Evolutionary conservation across 2,888 invertebrate species (phyloP).

Genomic region (Pherbina coryleti): DNA sequence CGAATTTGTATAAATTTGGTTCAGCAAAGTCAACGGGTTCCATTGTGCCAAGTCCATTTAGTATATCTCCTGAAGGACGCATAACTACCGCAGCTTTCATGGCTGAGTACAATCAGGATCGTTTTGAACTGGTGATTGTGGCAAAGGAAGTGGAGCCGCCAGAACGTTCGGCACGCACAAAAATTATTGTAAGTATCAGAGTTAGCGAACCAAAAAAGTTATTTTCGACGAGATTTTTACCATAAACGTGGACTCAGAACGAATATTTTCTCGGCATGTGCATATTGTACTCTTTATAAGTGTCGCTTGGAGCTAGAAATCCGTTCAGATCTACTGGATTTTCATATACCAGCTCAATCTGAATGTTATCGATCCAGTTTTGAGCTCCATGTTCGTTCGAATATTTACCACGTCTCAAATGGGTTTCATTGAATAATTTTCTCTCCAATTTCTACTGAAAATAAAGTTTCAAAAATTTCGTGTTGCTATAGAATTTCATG

Average conservation of each 20-base stretch:
- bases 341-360: too few species aligned
- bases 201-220: too few species aligned
- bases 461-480: too few species aligned
- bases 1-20: slow-evolving; percentile 84
- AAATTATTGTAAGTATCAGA: slow-evolving; percentile 78
- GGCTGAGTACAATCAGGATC: slow-evolving; percentile 90
- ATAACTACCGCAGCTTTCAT: slow-evolving; percentile 81
- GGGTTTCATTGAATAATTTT: too few species aligned
- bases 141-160: slow-evolving; percentile 87
- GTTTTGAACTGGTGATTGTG: slow-evolving; percentile 86
- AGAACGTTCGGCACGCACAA: slow-evolving; percentile 80
- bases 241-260: too few species aligned
- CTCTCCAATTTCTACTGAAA: too few species aligned
- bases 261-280: not conserved
- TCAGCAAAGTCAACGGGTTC: slow-evolving; percentile 84
- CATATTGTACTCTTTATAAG: not conserved
- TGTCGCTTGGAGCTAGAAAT: too few species aligned
- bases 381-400: too few species aligned
- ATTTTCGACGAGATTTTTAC: not conserved
- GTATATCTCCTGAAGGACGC: slow-evolving; percentile 67
- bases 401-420: too few species aligned
- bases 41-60: slow-evolving; percentile 88
- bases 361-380: too few species aligned
- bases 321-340: too few species aligned
- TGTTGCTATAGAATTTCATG: not conserved